phyloP scores from a whole-genome alignment of 2,113 vertebrate genomes.

The Rhinogobius similis region DNA sequence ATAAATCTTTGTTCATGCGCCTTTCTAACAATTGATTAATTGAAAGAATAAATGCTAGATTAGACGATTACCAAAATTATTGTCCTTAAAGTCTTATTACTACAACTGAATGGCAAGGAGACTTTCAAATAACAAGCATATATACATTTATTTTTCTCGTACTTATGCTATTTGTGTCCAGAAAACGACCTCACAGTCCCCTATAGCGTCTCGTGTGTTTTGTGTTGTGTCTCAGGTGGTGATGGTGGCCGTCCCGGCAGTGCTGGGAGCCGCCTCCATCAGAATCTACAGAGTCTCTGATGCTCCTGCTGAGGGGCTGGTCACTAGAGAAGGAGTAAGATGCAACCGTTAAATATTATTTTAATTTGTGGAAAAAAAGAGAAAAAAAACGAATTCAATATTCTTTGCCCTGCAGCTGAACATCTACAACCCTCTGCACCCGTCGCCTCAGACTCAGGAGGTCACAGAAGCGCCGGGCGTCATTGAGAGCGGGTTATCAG shows the following conservation, averaged over 20 bases:
- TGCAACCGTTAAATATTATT: background rate
- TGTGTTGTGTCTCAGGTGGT: slow-evolving; percentile 72
- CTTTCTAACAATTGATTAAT: too few relatives aligned
- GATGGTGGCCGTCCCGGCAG: slow-evolving; percentile 79
- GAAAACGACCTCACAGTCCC: too few relatives aligned
- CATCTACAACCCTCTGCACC: slow-evolving; percentile 77
- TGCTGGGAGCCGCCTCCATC: slow-evolving; percentile 79
- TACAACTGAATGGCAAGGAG: too few relatives aligned
- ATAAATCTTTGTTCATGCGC: too few relatives aligned
- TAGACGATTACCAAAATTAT: too few relatives aligned
- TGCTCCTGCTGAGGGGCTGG: slow-evolving; percentile 55
- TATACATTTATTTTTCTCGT: too few relatives aligned
- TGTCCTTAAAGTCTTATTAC: too few relatives aligned
- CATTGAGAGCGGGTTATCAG: slow-evolving; percentile 76
- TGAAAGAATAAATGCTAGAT: too few relatives aligned
- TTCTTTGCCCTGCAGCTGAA: slow-evolving; percentile 77
- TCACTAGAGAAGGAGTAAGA: slow-evolving; percentile 77
- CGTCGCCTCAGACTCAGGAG: slow-evolving; percentile 56
- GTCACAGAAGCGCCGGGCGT: slow-evolving; percentile 79
- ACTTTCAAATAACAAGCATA: too few relatives aligned
- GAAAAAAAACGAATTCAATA: background rate
- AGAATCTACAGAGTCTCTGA: slow-evolving; percentile 74
- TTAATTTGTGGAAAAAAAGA: too few relatives aligned
- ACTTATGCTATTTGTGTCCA: too few relatives aligned
- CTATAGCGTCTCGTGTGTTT: background rate